Conservation (phyloP, 2,113 vertebrate genomes). For the Mobula hypostoma region DNA sequence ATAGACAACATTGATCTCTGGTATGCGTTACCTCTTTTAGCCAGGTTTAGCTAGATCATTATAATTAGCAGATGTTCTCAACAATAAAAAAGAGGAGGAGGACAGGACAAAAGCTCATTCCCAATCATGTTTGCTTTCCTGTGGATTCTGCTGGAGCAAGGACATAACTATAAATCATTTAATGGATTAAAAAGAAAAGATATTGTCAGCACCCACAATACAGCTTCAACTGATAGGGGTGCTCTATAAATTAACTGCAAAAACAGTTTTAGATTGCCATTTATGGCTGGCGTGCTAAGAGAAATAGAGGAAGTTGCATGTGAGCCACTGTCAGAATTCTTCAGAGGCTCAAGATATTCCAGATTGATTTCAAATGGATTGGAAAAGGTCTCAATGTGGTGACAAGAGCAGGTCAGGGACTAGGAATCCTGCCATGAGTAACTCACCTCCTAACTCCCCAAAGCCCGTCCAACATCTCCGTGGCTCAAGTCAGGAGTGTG, state of each 20-base stretch:
- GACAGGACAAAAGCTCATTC: not conserved
- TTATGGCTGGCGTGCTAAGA: not conserved
- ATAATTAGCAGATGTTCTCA: not conserved
- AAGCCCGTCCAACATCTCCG: too few relatives aligned
- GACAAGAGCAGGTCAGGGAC: too few relatives aligned
- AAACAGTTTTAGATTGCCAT: not conserved
- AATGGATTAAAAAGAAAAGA: not conserved
- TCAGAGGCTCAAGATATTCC: not conserved
- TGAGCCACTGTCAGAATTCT: not conserved
- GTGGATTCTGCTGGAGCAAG: not conserved
- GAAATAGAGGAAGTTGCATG: not conserved
- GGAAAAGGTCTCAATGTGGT: not conserved
- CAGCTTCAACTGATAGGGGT: not conserved
- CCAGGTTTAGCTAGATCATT: not conserved
- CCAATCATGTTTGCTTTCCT: not conserved
- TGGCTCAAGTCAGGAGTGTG: too few relatives aligned
- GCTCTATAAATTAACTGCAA: not conserved
- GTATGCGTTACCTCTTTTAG: not conserved
- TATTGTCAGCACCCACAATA: not conserved
- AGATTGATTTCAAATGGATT: not conserved
- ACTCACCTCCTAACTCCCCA: too few relatives aligned
- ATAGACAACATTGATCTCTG: not conserved
- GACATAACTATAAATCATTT: not conserved
- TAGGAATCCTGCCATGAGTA: too few relatives aligned
- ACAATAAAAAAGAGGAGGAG: not conserved